Conservation (phyloP, 2,797 vertebrate genomes). For the Hypotaenidia philippensis region DNA sequence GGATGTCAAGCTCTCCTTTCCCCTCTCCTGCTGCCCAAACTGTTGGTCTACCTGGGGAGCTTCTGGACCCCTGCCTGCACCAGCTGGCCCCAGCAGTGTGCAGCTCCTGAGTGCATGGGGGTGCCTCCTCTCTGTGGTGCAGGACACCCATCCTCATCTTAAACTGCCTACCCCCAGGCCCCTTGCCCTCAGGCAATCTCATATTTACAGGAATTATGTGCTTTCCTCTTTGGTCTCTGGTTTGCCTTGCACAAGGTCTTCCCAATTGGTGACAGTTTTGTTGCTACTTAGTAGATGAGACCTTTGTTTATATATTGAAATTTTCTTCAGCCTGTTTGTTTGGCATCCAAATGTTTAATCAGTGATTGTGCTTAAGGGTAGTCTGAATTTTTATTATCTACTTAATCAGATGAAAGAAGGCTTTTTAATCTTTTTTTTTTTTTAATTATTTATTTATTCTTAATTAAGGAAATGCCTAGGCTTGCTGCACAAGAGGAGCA, state of each 20-base stretch:
- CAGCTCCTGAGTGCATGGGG: not conserved
- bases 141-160: not conserved
- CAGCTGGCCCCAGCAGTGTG: not conserved
- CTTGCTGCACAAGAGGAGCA: not conserved
- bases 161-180: accelerated
- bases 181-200: accelerated
- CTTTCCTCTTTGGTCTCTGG: not conserved
- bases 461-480: conserved; percentile 15
- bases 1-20: not conserved
- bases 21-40: not conserved
- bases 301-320: not conserved
- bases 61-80: not conserved
- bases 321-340: conserved; percentile 37
- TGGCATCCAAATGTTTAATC: not conserved
- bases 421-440: not conserved
- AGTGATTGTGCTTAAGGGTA: not conserved
- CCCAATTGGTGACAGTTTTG: not conserved
- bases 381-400: not conserved
- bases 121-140: accelerated
- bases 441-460: not conserved
- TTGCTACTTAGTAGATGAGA: not conserved
- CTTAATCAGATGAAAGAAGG: conserved; percentile 13
- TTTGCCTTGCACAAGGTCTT: not conserved
- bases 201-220: accelerated
- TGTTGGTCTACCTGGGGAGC: accelerated